Evolutionary conservation across 2,113 vertebrate species (phyloP).

Genomic region (Hystrix brachyura): DNA sequence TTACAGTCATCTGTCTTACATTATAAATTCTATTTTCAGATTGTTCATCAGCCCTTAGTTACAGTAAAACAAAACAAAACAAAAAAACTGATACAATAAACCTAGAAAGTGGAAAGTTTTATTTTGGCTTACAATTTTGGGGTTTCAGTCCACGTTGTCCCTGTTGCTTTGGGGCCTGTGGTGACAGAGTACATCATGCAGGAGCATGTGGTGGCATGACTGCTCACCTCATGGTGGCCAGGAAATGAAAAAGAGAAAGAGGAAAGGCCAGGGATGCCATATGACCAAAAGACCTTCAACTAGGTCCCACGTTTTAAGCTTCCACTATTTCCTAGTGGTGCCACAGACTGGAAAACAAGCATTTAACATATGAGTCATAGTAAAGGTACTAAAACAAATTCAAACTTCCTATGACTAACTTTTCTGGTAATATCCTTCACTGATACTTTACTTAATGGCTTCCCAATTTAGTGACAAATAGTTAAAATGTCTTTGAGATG

Average conservation of each 20-base stretch:
- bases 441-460: not conserved
- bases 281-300: not conserved
- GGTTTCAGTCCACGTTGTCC: not conserved
- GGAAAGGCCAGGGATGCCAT: not conserved
- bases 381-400: constrained; percentile 19
- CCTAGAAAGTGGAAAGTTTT: not conserved
- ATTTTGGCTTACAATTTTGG: not conserved
- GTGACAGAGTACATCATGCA: not conserved
- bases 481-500: not conserved
- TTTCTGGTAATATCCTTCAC: not conserved
- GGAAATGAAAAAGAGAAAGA: not conserved
- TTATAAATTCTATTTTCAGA: not conserved
- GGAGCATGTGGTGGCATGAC: too few species aligned
- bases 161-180: not conserved
- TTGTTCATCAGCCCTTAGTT: not conserved
- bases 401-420: not conserved
- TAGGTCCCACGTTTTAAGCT: not conserved
- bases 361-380: too few species aligned
- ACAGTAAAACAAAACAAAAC: too few species aligned
- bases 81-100: not conserved
- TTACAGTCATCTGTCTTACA: constrained; percentile 6
- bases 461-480: not conserved
- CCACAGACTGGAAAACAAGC: not conserved
- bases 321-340: too few species aligned
- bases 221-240: too few species aligned